Base-by-base conservation (phyloP, 1,140 invertebrate species). In the Drosophila bipectinata region DNA sequence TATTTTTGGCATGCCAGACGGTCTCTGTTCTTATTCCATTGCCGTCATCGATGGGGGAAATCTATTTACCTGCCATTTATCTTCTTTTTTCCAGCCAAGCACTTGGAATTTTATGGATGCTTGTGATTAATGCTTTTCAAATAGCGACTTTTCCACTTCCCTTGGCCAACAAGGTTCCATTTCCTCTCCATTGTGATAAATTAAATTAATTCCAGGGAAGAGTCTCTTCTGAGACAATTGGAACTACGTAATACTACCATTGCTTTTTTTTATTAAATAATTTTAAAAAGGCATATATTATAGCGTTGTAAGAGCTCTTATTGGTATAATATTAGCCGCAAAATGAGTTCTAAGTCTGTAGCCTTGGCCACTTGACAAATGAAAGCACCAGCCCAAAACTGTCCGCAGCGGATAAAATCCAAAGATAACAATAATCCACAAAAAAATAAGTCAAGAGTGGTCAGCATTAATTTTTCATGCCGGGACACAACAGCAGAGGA, bases 381-480 rank as follows among this genome's bases (percentile, higher is more conserved):
- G 82, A 85, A 87, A 85, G 82, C 64, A 88, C 75, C 81, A 67
- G 26, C 57, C 73, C 6, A 52, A 14, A 83, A 74, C 78, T 82
- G 82, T 85, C 82, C 74, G 85, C 59, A 60, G 18, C 55, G 58
- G 5, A 76, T 37, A 72, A 77, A 84, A 75, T 52, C 69, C 24
- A 45, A 1, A 53, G 32, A 52, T 52, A 45, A 69, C 57, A 62
- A 34, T 53, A 67, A 58, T 7, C 26, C 26, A 28, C 26, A 44
- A 48, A 49, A 53, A 75, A 88, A 62, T 34, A 59, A 87, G 76
- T 71, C 76, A 73, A 83, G 83, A 83, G 78, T 82, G 83, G 79
- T 59, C 84, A 77, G 76, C 75, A 75, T 87, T 87, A 89, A 87
- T 87, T 87, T 87, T 87, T 87, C 83, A 87, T 79, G 83, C 63